Conservation (phyloP, 2,113 vertebrate genomes). For the Eclectus roratus region DNA sequence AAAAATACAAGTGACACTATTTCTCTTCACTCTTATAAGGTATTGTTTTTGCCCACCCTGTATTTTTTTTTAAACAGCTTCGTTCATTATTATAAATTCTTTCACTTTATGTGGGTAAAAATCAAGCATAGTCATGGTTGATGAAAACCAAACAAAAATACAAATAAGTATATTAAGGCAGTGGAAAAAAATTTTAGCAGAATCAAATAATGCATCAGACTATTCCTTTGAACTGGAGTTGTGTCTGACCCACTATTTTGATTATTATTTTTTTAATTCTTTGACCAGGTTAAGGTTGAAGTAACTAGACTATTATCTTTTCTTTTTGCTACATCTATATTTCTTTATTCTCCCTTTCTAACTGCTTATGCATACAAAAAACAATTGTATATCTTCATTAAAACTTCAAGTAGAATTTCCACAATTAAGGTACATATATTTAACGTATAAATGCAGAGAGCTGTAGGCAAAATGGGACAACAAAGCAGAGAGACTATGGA, state of each 20-base stretch:
- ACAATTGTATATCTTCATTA: neutral
- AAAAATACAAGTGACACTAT: neutral
- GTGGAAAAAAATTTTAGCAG: neutral
- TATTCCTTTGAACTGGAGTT: neutral
- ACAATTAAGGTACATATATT: neutral
- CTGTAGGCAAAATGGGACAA: neutral
- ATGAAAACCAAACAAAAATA: neutral
- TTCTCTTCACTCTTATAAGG: neutral
- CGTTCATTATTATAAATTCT: neutral
- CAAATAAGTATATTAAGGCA: neutral
- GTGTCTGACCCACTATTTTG: neutral
- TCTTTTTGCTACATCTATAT: neutral
- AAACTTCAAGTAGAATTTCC: neutral
- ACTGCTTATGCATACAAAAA: neutral
- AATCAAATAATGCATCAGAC: neutral
- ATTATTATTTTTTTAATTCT: neutral
- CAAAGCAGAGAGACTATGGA: neutral
- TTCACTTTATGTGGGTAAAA: neutral
- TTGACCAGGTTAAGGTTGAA: neutral
- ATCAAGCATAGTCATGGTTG: rapidly evolving
- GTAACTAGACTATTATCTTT: neutral
- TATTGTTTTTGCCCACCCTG: neutral
- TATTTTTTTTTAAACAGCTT: neutral
- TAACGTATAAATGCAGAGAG: neutral
- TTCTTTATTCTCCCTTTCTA: neutral